Conservation (phyloP, 37 sponge, comb jelly and placozoan genomes). For the Ianthella basta region DNA sequence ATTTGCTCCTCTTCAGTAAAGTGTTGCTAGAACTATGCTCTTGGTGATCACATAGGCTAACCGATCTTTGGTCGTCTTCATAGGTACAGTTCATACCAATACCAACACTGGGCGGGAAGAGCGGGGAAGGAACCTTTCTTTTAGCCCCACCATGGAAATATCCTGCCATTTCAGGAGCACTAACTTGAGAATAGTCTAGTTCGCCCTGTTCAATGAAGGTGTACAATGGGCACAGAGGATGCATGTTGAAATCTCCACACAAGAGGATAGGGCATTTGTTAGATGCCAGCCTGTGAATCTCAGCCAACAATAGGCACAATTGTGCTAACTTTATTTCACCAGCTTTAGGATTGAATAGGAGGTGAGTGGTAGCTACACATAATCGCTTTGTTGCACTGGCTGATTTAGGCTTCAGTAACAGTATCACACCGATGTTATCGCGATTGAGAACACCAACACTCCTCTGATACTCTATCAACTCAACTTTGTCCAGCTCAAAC, state of each 20-base stretch:
- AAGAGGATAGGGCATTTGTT: slow-evolving; percentile 55
- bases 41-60: too few species aligned
- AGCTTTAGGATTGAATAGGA: slow-evolving; percentile 95
- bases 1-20: too few species aligned
- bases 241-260: slow-evolving; percentile 90
- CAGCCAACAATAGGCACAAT: slow-evolving; percentile 75
- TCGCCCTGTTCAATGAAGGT: slow-evolving; percentile 59
- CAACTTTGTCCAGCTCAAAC: slow-evolving; percentile 56
- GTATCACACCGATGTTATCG: slow-evolving; percentile 86
- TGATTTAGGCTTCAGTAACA: slow-evolving; percentile 28
- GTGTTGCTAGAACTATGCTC: too few species aligned
- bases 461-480: slow-evolving; percentile 59
- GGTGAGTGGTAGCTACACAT: slow-evolving; percentile 94
- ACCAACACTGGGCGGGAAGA: slow-evolving; percentile 47
- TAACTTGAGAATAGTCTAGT: slow-evolving; percentile 73
- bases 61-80: neutral
- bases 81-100: slow-evolving; percentile 68
- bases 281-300: slow-evolving; percentile 71
- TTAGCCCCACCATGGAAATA: neutral
- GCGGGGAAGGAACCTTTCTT: slow-evolving; percentile 63
- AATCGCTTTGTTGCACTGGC: slow-evolving; percentile 18
- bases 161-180: slow-evolving; percentile 70
- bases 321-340: slow-evolving; percentile 98
- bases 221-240: slow-evolving; percentile 76
- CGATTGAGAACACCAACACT: slow-evolving; percentile 58